Conservation (phyloP, 2,113 vertebrate species). For the Hemibagrus wyckioides region DNA sequence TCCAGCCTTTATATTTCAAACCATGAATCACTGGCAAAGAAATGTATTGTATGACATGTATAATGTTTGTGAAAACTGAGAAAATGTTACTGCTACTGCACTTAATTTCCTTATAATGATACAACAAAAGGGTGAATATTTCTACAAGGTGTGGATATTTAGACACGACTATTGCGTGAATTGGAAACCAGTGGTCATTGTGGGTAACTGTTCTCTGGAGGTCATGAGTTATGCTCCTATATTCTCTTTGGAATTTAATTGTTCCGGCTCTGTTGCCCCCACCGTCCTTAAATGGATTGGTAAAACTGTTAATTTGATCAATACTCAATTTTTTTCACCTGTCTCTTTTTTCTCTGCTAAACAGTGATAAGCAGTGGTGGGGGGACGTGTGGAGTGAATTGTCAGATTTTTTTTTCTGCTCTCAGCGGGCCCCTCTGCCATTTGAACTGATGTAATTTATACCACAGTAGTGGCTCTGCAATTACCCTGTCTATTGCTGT, state of each 20-base stretch:
- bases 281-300: constrained; percentile 82
- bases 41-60: neutral
- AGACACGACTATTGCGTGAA: neutral
- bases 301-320: constrained; percentile 99
- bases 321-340: constrained; percentile 99
- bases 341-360: constrained; percentile 90
- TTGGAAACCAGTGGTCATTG: neutral
- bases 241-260: constrained; percentile 91
- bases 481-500: constrained; percentile 96
- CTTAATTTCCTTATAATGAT: neutral
- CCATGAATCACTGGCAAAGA: neutral
- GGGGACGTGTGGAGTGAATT: constrained; percentile 82
- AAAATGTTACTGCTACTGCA: neutral
- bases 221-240: constrained; percentile 83
- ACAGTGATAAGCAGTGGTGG: constrained; percentile 89
- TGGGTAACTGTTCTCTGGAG: constrained; percentile 72
- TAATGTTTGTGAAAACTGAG: neutral
- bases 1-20: neutral
- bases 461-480: constrained; percentile 90
- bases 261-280: constrained; percentile 80
- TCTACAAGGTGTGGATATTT: neutral
- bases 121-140: neutral
- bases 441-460: constrained; percentile 95
- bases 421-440: constrained; percentile 86
- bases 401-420: constrained; percentile 82